Evolutionary conservation across 2,888 invertebrate genomes (phyloP).

Genomic region (Bombylius discolor): DNA sequence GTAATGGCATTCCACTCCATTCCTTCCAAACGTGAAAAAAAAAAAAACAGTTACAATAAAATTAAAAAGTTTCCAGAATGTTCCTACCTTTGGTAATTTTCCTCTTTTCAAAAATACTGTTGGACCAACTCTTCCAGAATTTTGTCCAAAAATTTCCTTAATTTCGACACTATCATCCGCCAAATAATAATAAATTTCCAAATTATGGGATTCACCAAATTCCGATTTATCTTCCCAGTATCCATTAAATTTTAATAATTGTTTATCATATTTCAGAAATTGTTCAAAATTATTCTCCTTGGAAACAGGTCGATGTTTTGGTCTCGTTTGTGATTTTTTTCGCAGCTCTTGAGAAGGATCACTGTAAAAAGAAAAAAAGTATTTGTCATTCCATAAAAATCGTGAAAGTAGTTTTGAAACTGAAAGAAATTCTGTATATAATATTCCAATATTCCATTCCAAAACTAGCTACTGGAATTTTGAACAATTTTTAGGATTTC

Average conservation of each 20-base stretch:
- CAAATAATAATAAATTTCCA: slow-evolving; percentile 73
- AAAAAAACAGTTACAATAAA: neutral
- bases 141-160: slow-evolving; percentile 54
- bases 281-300: slow-evolving; percentile 31
- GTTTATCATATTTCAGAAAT: slow-evolving; percentile 70
- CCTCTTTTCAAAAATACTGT: slow-evolving; percentile 61
- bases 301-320: slow-evolving; percentile 2
- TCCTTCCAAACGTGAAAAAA: slow-evolving; percentile 8
- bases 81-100: slow-evolving; percentile 60
- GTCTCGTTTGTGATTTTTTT: slow-evolving; percentile 24
- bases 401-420: too few species aligned
- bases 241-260: slow-evolving; percentile 61
- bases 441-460: too few species aligned
- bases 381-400: too few species aligned
- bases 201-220: slow-evolving; percentile 61
- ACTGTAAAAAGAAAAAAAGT: slow-evolving; percentile 12
- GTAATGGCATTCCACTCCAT: slow-evolving; percentile 27
- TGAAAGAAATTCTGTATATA: too few species aligned
- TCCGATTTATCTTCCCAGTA: slow-evolving; percentile 81
- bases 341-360: slow-evolving; percentile 42
- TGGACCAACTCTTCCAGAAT: slow-evolving; percentile 57
- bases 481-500: too few species aligned
- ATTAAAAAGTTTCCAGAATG: too few species aligned
- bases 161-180: slow-evolving; percentile 84
- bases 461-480: too few species aligned